These are phyloP conservation scores for Alca torda DNA, from an alignment of 2,797 vertebrate genomes.

Conservation along the genomic window DNA sequence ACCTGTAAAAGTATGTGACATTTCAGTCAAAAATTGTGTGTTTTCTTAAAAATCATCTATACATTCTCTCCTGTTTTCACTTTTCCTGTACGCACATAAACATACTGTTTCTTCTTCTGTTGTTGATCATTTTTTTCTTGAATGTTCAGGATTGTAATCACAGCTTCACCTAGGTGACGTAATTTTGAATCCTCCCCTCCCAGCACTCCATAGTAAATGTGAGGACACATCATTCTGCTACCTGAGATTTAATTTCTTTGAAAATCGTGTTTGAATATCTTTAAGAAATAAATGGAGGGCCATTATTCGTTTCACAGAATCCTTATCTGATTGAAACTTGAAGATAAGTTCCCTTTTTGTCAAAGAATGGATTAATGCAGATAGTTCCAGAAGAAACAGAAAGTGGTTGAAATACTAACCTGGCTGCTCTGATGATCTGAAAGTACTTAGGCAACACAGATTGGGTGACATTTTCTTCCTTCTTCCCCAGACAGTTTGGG, in stretches of 20 bases:
- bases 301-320: constrained; percentile 66
- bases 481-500: background rate
- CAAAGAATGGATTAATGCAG: constrained; percentile 59
- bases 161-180: constrained; percentile 17
- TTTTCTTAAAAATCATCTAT: background rate
- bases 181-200: constrained; percentile 40
- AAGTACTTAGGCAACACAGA: constrained; percentile 20
- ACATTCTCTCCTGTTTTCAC: background rate
- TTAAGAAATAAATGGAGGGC: constrained; percentile 40
- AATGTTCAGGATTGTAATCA: background rate
- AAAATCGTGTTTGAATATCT: constrained; percentile 53
- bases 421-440: constrained; percentile 35
- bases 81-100: background rate
- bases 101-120: background rate
- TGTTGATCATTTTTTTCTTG: background rate
- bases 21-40: background rate
- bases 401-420: constrained; percentile 66
- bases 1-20: background rate
- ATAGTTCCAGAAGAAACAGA: constrained; percentile 42
- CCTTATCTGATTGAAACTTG: constrained; percentile 68
- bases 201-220: constrained; percentile 24
- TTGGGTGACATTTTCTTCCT: background rate
- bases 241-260: constrained; percentile 47
- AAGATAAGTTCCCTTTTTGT: constrained; percentile 65
- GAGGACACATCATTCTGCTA: constrained; percentile 21